Base-by-base conservation (phyloP, 2,113 vertebrate genomes). In the Pachyramphus minor region DNA sequence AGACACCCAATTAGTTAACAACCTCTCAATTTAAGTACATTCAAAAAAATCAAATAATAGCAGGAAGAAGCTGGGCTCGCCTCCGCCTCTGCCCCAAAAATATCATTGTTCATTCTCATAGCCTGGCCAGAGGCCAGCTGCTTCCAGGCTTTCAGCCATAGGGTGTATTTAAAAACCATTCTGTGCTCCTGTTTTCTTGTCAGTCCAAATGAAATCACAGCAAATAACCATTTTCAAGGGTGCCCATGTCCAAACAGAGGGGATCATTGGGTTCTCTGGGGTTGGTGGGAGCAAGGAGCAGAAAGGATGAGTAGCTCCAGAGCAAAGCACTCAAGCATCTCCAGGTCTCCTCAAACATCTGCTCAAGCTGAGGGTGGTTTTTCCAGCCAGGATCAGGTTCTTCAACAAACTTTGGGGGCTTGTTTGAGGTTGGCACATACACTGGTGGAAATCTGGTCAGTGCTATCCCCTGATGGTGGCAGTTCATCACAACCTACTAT, bases 121-220 rank as follows among this genome's bases (percentile, higher is more conserved):
- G 58, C 44, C 66, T 95, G 89, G 93, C 73, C 77, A 64, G 28
- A 35, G 52, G 44, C 81, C 94, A 92, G 73, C 33, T 50, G 47
- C 64, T 96, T 67, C 67, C 12, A 17, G 93, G 94, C 90, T 93
- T 84, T 89, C 67, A 93, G 86, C 93, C 94, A 92, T 56, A 25
- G 79, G 12, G 13, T 74, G 33, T 78, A 69, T 90, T 90, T 81
- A 71, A 84, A 95, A 95, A 71, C 35, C 42, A 49, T 67, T 87
- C 64, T 78, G 11, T 71, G 27, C 7, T 86, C 52, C 68, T 84
- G 64, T 63, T 96, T 90, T 78, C 83, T 64, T 84, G 68, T 92
- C 76, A 90, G 15, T 59, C 64, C 8, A 5, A 42, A 39, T n/a
- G 64, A 86, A 92, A 89, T 66, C 6, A 11, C 59, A 81, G 72